A percentile compares a stretch with the other conserved stretches of the same genome.
Evolutionary conservation across 2,113 vertebrate species (phyloP).

Genomic region (Corythoichthys intestinalis): DNA sequence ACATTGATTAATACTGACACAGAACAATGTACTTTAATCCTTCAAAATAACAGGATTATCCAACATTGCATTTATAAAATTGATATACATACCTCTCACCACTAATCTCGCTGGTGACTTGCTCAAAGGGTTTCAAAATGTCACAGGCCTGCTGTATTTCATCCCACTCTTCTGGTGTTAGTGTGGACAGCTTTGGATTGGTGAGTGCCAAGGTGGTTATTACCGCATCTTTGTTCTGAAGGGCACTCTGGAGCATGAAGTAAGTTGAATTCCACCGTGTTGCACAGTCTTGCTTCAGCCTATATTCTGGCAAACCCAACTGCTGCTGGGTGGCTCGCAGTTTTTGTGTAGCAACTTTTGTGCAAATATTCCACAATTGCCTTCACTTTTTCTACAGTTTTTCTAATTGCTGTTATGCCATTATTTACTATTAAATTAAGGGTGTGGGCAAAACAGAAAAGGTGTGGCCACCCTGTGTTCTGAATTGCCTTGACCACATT

Average conservation of each 20-base stretch:
- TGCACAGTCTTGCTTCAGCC: background rate
- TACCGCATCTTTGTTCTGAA: background rate
- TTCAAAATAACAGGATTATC: background rate
- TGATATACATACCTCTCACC: background rate
- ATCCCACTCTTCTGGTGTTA: background rate
- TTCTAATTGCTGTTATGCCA: background rate
- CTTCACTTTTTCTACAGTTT: background rate
- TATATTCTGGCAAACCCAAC: background rate
- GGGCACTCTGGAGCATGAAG: background rate
- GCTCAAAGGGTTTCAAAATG: background rate
- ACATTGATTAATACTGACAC: too few relatives aligned
- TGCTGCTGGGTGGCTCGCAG: background rate
- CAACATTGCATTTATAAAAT: background rate
- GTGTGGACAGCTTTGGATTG: background rate
- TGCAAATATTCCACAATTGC: background rate
- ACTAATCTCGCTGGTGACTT: background rate
- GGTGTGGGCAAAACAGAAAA: background rate
- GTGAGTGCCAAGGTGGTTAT: background rate
- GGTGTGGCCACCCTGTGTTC: background rate
- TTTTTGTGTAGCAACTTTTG: background rate
- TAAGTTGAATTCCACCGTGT: too few relatives aligned
- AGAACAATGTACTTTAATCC: background rate
- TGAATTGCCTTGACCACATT: background rate
- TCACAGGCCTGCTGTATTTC: background rate
- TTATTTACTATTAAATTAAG: background rate